phyloP scores from a whole-genome alignment of 2,888 invertebrate genomes.

The Lordiphosa fenestrarum region DNA sequence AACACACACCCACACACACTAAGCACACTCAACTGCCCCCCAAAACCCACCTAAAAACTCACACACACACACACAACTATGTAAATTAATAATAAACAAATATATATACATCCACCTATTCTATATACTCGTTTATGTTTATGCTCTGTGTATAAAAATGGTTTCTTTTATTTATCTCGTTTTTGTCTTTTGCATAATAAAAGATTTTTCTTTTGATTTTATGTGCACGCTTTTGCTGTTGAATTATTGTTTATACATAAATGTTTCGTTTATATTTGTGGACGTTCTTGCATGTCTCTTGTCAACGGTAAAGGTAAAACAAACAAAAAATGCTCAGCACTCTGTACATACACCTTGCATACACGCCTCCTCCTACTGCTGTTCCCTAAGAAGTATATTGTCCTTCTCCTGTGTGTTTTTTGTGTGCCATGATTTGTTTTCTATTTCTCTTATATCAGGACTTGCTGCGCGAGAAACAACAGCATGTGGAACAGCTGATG shows the following conservation, averaged over 20 bases:
- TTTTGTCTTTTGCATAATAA: constrained; percentile 42
- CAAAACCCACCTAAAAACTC: constrained; percentile 24
- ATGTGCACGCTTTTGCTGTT: constrained; percentile 68
- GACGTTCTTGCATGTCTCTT: constrained; percentile 23
- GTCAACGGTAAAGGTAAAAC: constrained; percentile 21
- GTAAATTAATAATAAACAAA: constrained; percentile 44
- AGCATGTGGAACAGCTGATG: constrained; percentile 94
- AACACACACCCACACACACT: constrained; percentile 22
- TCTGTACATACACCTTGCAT: constrained; percentile 38
- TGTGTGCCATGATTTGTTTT: constrained; percentile 21
- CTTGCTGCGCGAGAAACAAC: constrained; percentile 94
- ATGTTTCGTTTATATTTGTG: constrained; percentile 21
- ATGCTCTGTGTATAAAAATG: constrained; percentile 24
- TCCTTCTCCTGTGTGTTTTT: not conserved
- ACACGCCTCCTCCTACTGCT: constrained; percentile 14
- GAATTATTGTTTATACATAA: constrained; percentile 9
- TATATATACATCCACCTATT: constrained; percentile 33
- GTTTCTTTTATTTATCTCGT: constrained; percentile 18
- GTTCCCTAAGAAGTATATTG: not conserved
- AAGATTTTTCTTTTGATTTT: constrained; percentile 34
- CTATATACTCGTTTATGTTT: constrained; percentile 18
- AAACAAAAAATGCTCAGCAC: constrained; percentile 25
- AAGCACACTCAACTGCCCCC: constrained; percentile 11
- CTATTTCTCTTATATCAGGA: constrained; percentile 83
- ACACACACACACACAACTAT: constrained; percentile 31